Percentiles rank a stretch among this genome's conserved stretches.
Conservation (phyloP, 2,888 invertebrate genomes). For the Rhabditoides inermis region DNA sequence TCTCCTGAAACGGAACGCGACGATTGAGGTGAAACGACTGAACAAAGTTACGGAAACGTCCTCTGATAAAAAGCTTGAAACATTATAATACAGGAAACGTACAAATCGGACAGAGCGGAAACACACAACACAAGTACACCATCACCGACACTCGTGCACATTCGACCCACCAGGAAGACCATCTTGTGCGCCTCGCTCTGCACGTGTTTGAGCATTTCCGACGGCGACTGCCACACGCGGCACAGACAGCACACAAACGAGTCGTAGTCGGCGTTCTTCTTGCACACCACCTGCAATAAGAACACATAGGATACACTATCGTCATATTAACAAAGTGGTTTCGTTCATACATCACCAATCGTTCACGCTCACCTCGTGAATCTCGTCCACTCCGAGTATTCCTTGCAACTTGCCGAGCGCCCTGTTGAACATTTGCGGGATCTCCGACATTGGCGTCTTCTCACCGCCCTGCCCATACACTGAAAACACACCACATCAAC, state of each 20-base stretch:
- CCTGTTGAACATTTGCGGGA: conserved; percentile 4
- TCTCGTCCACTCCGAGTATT: conserved; percentile 3
- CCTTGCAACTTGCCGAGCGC: conserved; percentile 2
- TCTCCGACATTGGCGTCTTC: conserved; percentile 2
- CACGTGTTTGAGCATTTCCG: conserved; percentile 17
- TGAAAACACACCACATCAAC: neutral
- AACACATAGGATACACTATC: too few species aligned
- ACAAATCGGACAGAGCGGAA: too few species aligned
- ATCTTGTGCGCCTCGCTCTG: conserved; percentile 6
- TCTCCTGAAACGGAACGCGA: too few species aligned
- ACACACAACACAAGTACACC: too few species aligned
- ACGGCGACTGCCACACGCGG: conserved; percentile 12
- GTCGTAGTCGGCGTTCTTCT: conserved; percentile 13
- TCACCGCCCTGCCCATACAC: conserved; percentile 8
- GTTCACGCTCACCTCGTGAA: neutral
- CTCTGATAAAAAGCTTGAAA: too few species aligned
- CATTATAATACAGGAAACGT: too few species aligned
- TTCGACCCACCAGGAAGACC: too few species aligned
- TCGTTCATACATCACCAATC: neutral
- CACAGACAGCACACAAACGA: conserved; percentile 19
- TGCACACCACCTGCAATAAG: conserved; percentile 16
- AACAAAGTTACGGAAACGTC: too few species aligned
- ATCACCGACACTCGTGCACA: too few species aligned
- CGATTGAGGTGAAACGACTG: too few species aligned
- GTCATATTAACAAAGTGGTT: neutral